Evolutionary conservation across 2,113 vertebrate genomes (phyloP), one percentile per base, ranked within the genome.

Genomic region (Herpailurus yagouaroundi): DNA sequence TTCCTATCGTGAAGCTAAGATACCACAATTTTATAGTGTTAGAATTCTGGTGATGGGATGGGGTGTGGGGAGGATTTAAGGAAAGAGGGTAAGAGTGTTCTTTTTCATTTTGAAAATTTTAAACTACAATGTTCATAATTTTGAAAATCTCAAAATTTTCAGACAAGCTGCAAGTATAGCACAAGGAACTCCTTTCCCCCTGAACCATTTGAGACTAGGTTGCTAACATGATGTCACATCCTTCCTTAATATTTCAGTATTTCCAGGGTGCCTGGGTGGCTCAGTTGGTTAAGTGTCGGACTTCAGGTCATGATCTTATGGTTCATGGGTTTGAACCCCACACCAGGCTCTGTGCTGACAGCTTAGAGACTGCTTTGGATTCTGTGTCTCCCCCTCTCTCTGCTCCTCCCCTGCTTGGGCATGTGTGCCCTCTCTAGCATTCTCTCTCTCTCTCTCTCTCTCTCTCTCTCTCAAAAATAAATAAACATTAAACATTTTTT

Each of bases 101-200:
- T 55, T 87, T 87, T 68, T 80, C 31, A 71, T 63, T 91, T 96
- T 48, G 9, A 74, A 86, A 18, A 16, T 77, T 77, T 93, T 76
- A n/a, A 96, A 91, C 31, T 69, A 33, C 15, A 48, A 31, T 57
- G 33, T 82, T 92, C 77, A 7, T 60, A 41, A 48, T 82, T 83
- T 86, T 79, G 3, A 92, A 97, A 92, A 89, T 86, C 57, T 96
- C 48, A 86, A 95, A 73, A 7, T 25, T 94, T 93, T 85, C 48
- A 31, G 55, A 82, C 77, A 82, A 69, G 12, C 69, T 82, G 1
- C 27, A 90, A 82, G n/a, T 95, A 52, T 1, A 85, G 7, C 84
- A 69, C 6, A 74, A 68, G 71, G n/a, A 45, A 5, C 3, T 31
- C 63, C 63, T 41, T 69, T 86, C 31, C 4, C 86, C 38, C 11